These are phyloP conservation scores for Ischnus inquisitorius DNA, from an alignment of 2,888 invertebrate species.

Conservation along the genomic window DNA sequence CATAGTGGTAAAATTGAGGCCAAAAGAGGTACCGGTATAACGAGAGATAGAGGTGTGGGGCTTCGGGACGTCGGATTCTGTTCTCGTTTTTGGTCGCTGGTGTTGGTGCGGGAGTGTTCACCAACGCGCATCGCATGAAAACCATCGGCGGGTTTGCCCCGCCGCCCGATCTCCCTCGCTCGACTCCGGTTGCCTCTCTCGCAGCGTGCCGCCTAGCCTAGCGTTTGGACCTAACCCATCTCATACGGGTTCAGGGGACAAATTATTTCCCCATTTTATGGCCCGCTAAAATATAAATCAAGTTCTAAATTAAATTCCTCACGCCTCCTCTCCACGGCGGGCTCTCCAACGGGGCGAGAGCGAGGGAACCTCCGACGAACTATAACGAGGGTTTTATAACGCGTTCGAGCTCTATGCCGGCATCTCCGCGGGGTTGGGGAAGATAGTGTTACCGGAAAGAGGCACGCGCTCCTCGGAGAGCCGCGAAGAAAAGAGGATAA, in stretches of 20 bases:
- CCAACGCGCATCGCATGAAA: slow-evolving; percentile 41
- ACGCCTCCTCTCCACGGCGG: slow-evolving; percentile 67
- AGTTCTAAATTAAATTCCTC: slow-evolving; percentile 85
- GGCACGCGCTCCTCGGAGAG: background rate
- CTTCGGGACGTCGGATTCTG: slow-evolving; percentile 39
- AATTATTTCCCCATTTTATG: slow-evolving; percentile 85
- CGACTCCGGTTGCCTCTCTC: slow-evolving; percentile 39
- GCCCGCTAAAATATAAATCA: slow-evolving; percentile 85
- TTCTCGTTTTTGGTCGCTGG: slow-evolving; percentile 33
- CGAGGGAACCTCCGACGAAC: slow-evolving; percentile 72
- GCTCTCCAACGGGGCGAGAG: slow-evolving; percentile 36
- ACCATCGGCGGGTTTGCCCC: slow-evolving; percentile 46
- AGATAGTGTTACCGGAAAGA: slow-evolving; percentile 27
- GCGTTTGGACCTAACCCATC: slow-evolving; percentile 74
- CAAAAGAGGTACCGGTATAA: slow-evolving; percentile 55
- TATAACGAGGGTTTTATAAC: slow-evolving; percentile 84
- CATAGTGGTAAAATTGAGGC: slow-evolving; percentile 59
- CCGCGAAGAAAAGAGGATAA: background rate
- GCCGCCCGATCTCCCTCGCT: slow-evolving; percentile 29
- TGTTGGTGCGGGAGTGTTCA: slow-evolving; percentile 40
- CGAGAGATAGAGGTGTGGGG: slow-evolving; percentile 21
- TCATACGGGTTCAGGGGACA: slow-evolving; percentile 84
- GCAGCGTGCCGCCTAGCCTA: slow-evolving; percentile 53
- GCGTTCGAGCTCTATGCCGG: slow-evolving; percentile 61
- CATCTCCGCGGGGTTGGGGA: slow-evolving; percentile 3